Percentiles rank a stretch among this genome's conserved stretches.
Evolutionary conservation across 2,797 vertebrate genomes (phyloP).

Genomic region (Telmatherina bonti): DNA sequence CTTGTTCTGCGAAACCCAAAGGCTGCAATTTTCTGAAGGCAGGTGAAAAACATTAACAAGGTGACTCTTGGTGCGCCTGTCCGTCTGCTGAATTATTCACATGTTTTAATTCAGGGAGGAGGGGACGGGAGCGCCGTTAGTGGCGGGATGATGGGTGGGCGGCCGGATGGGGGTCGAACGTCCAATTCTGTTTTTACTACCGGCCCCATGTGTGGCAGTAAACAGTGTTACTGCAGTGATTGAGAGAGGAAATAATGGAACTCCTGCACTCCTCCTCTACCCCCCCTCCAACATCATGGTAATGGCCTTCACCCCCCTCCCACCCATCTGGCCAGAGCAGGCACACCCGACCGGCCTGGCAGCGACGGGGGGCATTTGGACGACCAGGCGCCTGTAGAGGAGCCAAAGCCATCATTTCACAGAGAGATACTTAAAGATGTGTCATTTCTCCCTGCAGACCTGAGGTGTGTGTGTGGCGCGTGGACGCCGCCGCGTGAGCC

Average conservation of each 20-base stretch:
- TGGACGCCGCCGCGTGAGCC: no score
- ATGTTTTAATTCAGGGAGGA: conserved; percentile 65
- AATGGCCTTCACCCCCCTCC: conserved; percentile 68
- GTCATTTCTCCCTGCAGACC: not conserved
- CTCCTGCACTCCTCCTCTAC: conserved; percentile 51
- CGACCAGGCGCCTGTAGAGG: conserved; percentile 42
- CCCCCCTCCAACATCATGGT: conserved; percentile 54
- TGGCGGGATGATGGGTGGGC: conserved; percentile 19
- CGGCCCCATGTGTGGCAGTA: conserved; percentile 63
- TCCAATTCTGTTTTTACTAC: conserved; percentile 62
- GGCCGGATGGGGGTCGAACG: conserved; percentile 12
- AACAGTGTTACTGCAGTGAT: conserved; percentile 63
- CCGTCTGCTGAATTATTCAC: conserved; percentile 69
- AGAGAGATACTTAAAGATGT: not conserved
- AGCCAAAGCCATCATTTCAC: conserved; percentile 28
- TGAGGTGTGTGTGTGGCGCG: not conserved
- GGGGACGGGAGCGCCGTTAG: conserved; percentile 18
- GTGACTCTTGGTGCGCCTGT: conserved; percentile 64
- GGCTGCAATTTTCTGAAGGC: conserved; percentile 55
- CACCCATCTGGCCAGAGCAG: conserved; percentile 74
- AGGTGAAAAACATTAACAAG: conserved; percentile 66
- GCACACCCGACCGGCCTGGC: conserved; percentile 34
- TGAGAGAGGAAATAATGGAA: conserved; percentile 46
- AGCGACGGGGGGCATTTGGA: conserved; percentile 30
- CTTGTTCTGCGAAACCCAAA: conserved; percentile 64